phyloP scores from a whole-genome alignment of 2,888 invertebrate genomes.

The Lasioglossum pauxillum region DNA sequence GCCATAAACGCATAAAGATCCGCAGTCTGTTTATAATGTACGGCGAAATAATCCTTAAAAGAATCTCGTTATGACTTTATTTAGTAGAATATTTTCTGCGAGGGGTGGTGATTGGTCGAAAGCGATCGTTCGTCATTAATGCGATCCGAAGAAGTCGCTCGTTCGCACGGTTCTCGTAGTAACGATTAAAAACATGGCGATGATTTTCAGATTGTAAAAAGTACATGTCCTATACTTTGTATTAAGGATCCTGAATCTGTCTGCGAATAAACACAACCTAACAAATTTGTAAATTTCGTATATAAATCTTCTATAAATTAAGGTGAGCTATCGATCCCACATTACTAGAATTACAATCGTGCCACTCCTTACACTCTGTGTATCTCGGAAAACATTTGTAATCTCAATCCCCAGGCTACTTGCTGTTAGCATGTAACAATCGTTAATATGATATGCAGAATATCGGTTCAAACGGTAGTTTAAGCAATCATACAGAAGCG shows the following conservation, averaged over 20 bases:
- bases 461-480: slow-evolving; percentile 58
- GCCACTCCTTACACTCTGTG: not conserved
- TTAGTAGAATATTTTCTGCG: not conserved
- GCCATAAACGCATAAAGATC: too few species aligned
- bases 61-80: not conserved
- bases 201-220: slow-evolving; percentile 24
- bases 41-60: not conserved
- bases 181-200: slow-evolving; percentile 26
- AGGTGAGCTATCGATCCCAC: slow-evolving; percentile 20
- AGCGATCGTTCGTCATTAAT: slow-evolving; percentile 44
- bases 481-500: slow-evolving; percentile 50
- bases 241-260: slow-evolving; percentile 17
- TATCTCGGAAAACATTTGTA: slow-evolving; percentile 4
- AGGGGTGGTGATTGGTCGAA: slow-evolving; percentile 29
- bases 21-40: not conserved
- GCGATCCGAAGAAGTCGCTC: slow-evolving; percentile 45
- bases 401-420: slow-evolving; percentile 9
- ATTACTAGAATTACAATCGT: not conserved
- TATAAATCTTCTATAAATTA: slow-evolving; percentile 6
- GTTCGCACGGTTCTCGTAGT: slow-evolving; percentile 28
- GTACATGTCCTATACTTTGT: slow-evolving; percentile 8
- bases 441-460: slow-evolving; percentile 75
- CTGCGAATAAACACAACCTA: slow-evolving; percentile 37
- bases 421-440: slow-evolving; percentile 40
- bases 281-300: slow-evolving; percentile 24